Conservation (phyloP, 2,113 vertebrate species). For the Zeus faber region DNA sequence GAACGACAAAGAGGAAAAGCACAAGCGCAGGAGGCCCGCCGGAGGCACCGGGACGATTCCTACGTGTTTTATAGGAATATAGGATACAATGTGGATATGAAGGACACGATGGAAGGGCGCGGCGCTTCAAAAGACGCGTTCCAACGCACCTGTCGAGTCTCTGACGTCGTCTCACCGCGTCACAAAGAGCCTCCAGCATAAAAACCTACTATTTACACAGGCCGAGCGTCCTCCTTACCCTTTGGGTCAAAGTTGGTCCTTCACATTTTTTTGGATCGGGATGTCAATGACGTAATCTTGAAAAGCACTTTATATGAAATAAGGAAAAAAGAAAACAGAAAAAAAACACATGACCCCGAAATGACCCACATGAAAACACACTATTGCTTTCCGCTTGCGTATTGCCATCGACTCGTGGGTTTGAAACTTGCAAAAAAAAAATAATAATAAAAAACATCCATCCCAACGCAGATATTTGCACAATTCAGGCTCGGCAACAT, state of each 20-base stretch:
- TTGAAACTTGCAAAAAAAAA: constrained; percentile 10
- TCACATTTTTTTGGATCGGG: constrained; percentile 66
- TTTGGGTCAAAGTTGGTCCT: constrained; percentile 54
- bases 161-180: constrained; percentile 62
- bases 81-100: too few species aligned
- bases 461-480: constrained; percentile 31
- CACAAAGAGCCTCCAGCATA: constrained; percentile 28
- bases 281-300: constrained; percentile 49
- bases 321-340: constrained; percentile 24
- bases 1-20: too few species aligned
- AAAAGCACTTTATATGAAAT: constrained; percentile 45
- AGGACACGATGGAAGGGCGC: constrained; percentile 32
- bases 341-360: too few species aligned
- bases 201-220: constrained; percentile 44
- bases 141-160: constrained; percentile 50
- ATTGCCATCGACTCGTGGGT: constrained; percentile 16
- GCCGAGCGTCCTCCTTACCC: constrained; percentile 47
- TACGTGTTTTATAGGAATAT: too few species aligned
- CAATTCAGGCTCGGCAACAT: constrained; percentile 16
- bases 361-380: too few species aligned
- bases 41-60: too few species aligned
- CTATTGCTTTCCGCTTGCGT: constrained; percentile 22
- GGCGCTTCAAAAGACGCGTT: constrained; percentile 25
- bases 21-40: too few species aligned
- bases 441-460: constrained; percentile 10